A percentile compares a stretch with the other conserved stretches of the same genome.
Evolutionary conservation across 2,888 invertebrate genomes (phyloP).

Genomic region (Xestoiulus laeticollis): DNA sequence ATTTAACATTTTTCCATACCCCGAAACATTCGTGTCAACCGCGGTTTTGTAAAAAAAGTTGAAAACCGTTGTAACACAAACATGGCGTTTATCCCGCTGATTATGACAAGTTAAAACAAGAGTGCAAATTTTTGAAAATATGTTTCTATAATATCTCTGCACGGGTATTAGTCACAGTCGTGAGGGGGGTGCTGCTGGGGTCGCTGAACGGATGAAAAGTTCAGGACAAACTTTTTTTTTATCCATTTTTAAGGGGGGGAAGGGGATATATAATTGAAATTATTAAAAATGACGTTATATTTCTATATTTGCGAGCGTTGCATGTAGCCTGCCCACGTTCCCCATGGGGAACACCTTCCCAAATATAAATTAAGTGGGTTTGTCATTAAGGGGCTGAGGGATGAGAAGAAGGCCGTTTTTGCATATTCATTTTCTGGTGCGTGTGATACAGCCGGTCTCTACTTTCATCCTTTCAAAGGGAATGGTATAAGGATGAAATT

Average conservation of each 20-base stretch:
- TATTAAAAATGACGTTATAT: slow-evolving; percentile 29
- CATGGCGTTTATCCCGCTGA: background rate
- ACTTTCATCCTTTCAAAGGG: background rate
- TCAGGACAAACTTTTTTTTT: slow-evolving; percentile 14
- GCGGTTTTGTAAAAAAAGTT: background rate
- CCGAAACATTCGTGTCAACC: background rate
- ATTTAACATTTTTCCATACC: background rate
- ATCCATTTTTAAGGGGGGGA: too few relatives aligned
- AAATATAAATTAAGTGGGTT: slow-evolving; percentile 7
- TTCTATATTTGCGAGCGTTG: background rate
- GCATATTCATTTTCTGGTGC: slow-evolving; percentile 10
- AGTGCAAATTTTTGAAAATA: background rate
- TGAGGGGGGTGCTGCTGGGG: background rate
- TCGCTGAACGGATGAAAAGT: background rate
- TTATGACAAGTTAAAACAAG: slow-evolving; percentile 21
- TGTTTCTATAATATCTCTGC: background rate
- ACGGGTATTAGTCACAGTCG: slow-evolving; percentile 18
- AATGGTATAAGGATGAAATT: slow-evolving; percentile 20
- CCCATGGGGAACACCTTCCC: slow-evolving; percentile 13
- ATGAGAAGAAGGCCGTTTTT: background rate
- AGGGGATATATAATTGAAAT: slow-evolving; percentile 15
- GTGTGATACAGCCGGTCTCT: background rate
- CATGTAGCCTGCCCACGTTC: slow-evolving; percentile 13
- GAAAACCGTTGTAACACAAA: background rate
- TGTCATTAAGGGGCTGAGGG: slow-evolving; percentile 20